These are phyloP conservation scores for Eumaeus atala DNA, from an alignment of 1,140 invertebrate genomes.

Conservation along the genomic window DNA sequence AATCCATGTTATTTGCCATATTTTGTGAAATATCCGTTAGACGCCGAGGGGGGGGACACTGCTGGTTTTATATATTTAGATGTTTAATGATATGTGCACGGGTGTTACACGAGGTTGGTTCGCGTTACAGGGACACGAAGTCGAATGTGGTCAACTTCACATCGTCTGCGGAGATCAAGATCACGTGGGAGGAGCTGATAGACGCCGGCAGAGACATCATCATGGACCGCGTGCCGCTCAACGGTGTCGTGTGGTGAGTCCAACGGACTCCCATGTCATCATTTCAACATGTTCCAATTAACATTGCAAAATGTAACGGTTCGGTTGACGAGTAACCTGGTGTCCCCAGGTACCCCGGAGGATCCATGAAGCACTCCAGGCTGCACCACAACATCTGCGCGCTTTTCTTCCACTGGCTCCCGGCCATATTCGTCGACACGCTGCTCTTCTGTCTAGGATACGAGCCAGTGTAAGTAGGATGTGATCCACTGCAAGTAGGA, in stretches of 20 bases:
- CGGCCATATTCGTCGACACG: constrained; percentile 86
- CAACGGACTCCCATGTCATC: no score
- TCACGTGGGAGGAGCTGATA: constrained; percentile 89
- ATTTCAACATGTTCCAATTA: no score
- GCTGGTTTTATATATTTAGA: no score
- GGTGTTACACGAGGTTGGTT: neutral
- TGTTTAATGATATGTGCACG: no score
- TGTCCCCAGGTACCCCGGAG: constrained; percentile 90
- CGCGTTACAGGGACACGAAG: constrained; percentile 44
- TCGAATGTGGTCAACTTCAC: constrained; percentile 82
- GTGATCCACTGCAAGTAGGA: no score
- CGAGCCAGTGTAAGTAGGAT: constrained; percentile 84
- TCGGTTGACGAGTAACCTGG: no score
- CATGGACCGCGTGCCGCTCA: constrained; percentile 82
- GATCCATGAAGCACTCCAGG: constrained; percentile 88
- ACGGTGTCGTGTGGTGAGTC: constrained; percentile 84
- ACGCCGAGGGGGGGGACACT: no score
- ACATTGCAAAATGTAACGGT: no score
- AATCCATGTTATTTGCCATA: no score
- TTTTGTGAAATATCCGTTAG: no score
- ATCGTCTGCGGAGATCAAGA: constrained; percentile 85
- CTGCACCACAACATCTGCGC: constrained; percentile 85
- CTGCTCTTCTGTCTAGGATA: constrained; percentile 84
- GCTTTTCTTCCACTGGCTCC: constrained; percentile 88
- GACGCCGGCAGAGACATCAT: constrained; percentile 86